Evolutionary conservation across 2,888 invertebrate genomes (phyloP).

Genomic region (Drosophila nr. fundita): DNA sequence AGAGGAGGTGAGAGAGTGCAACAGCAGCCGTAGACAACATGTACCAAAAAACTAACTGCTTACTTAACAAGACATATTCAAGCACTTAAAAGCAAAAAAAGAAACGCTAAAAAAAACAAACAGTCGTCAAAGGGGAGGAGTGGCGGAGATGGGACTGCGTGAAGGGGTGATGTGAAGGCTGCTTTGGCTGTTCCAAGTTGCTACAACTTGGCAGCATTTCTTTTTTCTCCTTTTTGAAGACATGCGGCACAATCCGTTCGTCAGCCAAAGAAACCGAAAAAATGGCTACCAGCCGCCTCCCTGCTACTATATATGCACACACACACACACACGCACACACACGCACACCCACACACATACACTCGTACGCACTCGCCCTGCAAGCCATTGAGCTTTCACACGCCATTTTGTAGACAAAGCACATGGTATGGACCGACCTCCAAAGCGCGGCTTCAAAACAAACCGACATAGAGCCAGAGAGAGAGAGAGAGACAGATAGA

Average conservation of each 20-base stretch:
- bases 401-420: constrained; percentile 55
- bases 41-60: constrained; percentile 77
- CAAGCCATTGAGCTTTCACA: constrained; percentile 43
- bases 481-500: no score
- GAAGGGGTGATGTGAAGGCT: not conserved
- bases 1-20: constrained; percentile 6
- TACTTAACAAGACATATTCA: constrained; percentile 79
- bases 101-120: constrained; percentile 12
- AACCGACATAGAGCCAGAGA: not conserved
- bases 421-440: constrained; percentile 28
- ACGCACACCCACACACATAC: not conserved
- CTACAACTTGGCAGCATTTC: constrained; percentile 36
- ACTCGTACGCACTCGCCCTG: not conserved
- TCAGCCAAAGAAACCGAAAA: constrained; percentile 28
- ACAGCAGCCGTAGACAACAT: constrained; percentile 43
- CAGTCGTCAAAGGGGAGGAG: not conserved
- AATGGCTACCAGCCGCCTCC: constrained; percentile 8
- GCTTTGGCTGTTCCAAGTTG: constrained; percentile 48
- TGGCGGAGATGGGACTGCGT: not conserved
- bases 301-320: not conserved
- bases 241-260: constrained; percentile 52
- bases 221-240: constrained; percentile 28
- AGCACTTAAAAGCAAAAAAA: constrained; percentile 80
- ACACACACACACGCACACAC: constrained; percentile 8
- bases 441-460: constrained; percentile 3